Conservation (phyloP, 37 sponge, comb jelly and placozoan genomes). For the Halichondria panicea region DNA sequence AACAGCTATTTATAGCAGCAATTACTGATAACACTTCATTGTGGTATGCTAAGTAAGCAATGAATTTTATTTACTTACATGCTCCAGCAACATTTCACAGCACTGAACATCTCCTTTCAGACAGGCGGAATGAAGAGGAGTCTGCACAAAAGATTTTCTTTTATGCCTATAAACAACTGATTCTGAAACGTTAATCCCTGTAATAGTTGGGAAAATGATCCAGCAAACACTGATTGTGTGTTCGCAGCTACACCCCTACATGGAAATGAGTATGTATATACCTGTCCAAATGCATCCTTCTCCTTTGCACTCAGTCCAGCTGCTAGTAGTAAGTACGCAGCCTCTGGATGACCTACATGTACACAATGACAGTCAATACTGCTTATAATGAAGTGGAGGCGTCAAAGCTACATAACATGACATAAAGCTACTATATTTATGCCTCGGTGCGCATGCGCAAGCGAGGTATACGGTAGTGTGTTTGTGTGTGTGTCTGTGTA, state of each 20-base stretch:
- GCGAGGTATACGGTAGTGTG: no score
- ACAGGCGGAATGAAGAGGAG: constrained; percentile 76
- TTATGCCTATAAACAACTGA: no score
- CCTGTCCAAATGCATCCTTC: constrained; percentile 77
- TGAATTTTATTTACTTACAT: constrained; percentile 49
- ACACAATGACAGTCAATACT: background rate
- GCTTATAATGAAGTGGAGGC: no score
- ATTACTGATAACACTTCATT: background rate
- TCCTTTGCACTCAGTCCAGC: constrained; percentile 74
- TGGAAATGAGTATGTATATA: background rate
- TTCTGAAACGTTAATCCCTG: background rate
- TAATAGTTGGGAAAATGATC: background rate
- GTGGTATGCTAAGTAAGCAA: constrained; percentile 5
- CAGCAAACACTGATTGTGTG: background rate
- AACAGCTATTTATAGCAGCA: background rate
- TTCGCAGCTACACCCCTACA: background rate
- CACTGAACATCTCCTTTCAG: constrained; percentile 80
- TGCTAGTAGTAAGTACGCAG: constrained; percentile 63
- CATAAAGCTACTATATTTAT: no score
- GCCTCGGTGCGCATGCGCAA: no score
- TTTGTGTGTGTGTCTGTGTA: no score
- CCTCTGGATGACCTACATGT: constrained; percentile 63
- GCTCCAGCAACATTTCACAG: constrained; percentile 74
- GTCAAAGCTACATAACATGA: no score
- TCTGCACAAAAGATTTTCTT: no score